Percentiles rank a stretch among this genome's conserved stretches.
phyloP scores from a whole-genome alignment of 2,888 invertebrate species.

The Tenthredo scrophulariae region DNA sequence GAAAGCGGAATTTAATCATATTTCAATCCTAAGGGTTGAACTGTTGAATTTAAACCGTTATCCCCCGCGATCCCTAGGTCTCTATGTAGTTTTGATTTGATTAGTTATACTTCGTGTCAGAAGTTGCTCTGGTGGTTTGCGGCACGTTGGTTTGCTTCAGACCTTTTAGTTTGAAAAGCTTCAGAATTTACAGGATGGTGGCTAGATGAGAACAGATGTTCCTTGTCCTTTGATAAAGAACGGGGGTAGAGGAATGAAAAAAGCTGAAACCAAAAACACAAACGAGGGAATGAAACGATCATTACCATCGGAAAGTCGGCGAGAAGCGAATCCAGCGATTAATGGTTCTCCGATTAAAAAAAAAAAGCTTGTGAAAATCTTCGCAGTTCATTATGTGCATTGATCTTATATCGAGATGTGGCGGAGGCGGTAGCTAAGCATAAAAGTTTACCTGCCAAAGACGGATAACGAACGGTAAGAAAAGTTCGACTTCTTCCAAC shows the following conservation, averaged over 20 bases:
- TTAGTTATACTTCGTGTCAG: neutral
- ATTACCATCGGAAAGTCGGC: neutral
- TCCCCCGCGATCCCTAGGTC: neutral
- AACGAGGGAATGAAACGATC: neutral
- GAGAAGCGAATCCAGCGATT: neutral
- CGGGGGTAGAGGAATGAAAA: neutral
- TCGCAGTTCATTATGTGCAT: neutral
- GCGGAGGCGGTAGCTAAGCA: neutral
- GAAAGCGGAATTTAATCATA: neutral
- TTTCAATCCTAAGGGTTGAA: neutral
- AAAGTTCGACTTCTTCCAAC: neutral
- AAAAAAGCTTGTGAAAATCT: neutral
- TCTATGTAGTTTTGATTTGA: conserved; percentile 17
- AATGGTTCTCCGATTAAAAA: neutral
- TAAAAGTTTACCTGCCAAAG: conserved; percentile 32
- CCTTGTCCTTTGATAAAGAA: conserved; percentile 11
- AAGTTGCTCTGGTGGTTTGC: conserved; percentile 19
- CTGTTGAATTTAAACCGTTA: neutral
- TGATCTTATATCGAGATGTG: neutral
- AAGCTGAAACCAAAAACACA: neutral
- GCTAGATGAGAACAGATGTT: conserved; percentile 12
- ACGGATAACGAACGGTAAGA: neutral
- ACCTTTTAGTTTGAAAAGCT: conserved; percentile 28
- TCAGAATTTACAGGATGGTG: neutral
- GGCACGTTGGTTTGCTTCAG: neutral